Base-by-base conservation (phyloP, 1,140 invertebrate genomes). In the Leptopilina clavipes region DNA sequence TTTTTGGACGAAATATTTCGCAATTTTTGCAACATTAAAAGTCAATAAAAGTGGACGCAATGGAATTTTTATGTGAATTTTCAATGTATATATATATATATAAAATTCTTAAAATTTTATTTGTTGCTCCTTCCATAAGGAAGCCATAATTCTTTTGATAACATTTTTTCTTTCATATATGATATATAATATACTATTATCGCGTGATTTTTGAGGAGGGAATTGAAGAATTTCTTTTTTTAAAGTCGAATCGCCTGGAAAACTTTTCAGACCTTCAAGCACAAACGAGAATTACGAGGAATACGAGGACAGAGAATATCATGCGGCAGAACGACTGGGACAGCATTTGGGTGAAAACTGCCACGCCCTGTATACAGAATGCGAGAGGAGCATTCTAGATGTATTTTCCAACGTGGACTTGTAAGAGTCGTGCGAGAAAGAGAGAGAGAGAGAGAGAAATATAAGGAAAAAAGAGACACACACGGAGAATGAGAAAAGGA, bases 351-450 rank as follows among this genome's bases (percentile, higher is more conserved):
- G 80, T 48, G 84, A 84, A 82, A 85, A 83, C 81, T 90, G 89
- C 85, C 87, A 89, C 85, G 85, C 84, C 81, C 86, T 90, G 79
- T 91, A 91, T 83, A 84, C 88, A 25, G 88, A 90, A 80, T 91
- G 91, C 79, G 65, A 81, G 65, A 86, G 77, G 79, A 90, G 88
- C 83, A 75, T 90, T 14, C 83, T 90, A 52, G 88, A 90, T 77
- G 80, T 90, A 48, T 90, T 91, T 79, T 88, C 90, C 56, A 86
- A 45, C 76, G 76, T 76, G 73, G 59, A 65, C 59, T 65, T 31
- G 22, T 65, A 65, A 65, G 59, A 31, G 5, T 65, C 14, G 59
- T 5, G 56, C 6, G 25, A 31, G 25, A 31, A 31, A 31, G 25
- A 31, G n/a, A n/a, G n/a, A n/a, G 5, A 31, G 25, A 31, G 5